Conservation (phyloP, 2,797 vertebrate species). For the Coracias cyanogaster region DNA sequence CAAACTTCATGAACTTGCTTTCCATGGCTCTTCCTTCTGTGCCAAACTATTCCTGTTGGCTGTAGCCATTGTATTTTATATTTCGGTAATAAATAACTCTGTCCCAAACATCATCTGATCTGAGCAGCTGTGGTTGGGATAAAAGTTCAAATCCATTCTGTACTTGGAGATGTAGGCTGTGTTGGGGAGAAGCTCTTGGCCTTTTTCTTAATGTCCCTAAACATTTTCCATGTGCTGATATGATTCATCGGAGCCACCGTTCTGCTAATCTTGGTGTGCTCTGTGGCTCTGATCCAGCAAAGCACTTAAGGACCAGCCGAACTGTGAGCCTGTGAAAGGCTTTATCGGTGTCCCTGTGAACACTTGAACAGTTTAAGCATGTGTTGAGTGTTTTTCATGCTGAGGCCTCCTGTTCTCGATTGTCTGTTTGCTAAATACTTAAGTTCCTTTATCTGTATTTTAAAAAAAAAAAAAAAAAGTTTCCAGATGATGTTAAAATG, state of each 20-base stretch:
- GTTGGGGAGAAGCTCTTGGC: neutral
- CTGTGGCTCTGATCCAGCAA: conserved; percentile 1
- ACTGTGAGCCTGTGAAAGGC: neutral
- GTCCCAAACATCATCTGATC: neutral
- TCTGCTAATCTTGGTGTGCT: neutral
- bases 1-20: neutral
- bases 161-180: neutral
- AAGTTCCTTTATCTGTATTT: neutral
- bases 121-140: neutral
- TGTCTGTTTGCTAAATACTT: neutral
- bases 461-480: neutral
- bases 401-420: neutral
- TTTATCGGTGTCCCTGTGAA: conserved; percentile 10
- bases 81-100: neutral
- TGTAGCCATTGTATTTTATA: neutral
- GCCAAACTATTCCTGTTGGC: neutral
- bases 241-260: neutral
- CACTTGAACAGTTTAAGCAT: neutral
- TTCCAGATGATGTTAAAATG: neutral
- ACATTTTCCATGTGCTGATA: neutral
- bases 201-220: neutral
- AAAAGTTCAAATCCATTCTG: neutral
- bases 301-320: conserved; percentile 13
- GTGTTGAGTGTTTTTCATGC: conserved; percentile 20
- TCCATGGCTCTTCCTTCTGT: neutral